Conservation (phyloP, 2,888 invertebrate species). For the Ophioninae sp. region DNA sequence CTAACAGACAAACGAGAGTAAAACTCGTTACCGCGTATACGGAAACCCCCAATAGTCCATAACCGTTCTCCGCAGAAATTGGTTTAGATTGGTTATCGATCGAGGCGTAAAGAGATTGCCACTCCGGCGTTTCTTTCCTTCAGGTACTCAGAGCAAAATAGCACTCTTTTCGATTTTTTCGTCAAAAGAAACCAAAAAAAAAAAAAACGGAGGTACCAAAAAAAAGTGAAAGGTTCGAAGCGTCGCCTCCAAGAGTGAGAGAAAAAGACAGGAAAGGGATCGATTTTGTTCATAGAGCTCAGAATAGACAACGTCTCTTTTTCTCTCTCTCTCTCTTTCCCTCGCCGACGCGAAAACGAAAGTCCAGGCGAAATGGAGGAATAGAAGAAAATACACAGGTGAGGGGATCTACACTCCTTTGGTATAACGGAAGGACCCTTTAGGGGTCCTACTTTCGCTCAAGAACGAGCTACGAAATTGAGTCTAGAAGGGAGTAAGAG, state of each 20-base stretch:
- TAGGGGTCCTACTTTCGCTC: constrained; percentile 38
- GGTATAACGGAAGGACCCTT: constrained; percentile 38
- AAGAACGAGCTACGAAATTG: constrained; percentile 62
- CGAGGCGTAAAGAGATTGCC: constrained; percentile 63
- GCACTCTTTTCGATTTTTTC: constrained; percentile 22
- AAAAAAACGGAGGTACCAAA: background rate
- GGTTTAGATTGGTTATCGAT: constrained; percentile 65
- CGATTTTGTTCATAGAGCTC: constrained; percentile 16
- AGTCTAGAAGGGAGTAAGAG: constrained; percentile 42
- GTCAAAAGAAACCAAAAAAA: background rate
- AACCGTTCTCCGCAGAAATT: constrained; percentile 64
- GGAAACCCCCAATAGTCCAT: constrained; percentile 61
- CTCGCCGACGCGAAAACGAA: constrained; percentile 38
- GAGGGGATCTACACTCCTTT: constrained; percentile 27
- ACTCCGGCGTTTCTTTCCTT: constrained; percentile 53
- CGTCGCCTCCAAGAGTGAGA: background rate
- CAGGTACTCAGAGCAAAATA: constrained; percentile 5
- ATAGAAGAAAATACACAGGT: constrained; percentile 50
- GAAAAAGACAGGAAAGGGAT: constrained; percentile 3
- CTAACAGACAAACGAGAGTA: constrained; percentile 43
- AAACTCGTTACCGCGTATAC: constrained; percentile 62
- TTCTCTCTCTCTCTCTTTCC: constrained; percentile 12
- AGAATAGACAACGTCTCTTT: constrained; percentile 11
- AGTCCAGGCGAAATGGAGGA: constrained; percentile 32
- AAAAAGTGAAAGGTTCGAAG: background rate